phyloP scores from a whole-genome alignment of 1,140 invertebrate species.

The Zaprionus nigranus region DNA sequence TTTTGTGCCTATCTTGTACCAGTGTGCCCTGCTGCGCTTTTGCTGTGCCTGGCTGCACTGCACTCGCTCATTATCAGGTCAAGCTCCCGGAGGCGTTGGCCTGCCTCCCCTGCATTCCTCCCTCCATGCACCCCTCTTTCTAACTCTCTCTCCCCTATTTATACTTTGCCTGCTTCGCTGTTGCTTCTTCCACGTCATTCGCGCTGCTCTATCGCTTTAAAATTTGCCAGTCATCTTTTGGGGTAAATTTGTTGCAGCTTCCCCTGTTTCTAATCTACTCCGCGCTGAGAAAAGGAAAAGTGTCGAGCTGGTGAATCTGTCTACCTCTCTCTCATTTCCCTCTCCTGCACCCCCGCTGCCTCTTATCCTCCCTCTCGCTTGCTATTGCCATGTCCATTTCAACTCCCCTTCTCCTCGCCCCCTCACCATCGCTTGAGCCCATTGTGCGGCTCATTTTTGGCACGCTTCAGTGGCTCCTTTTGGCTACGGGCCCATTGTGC shows the following conservation, averaged over 20 bases:
- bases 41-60: not conserved
- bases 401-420: not conserved
- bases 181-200: conserved; percentile 5
- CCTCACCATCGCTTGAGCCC: not conserved
- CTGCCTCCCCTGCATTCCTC: not conserved
- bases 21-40: conserved; percentile 13
- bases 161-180: not conserved
- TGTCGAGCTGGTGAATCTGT: conserved; percentile 38
- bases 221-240: conserved; percentile 42
- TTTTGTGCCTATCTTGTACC: not conserved
- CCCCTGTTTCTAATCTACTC: not conserved
- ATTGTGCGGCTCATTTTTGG: conserved; percentile 23
- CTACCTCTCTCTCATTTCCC: not conserved
- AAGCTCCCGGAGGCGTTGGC: conserved; percentile 22
- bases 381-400: conserved; percentile 15
- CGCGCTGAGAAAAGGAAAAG: conserved; percentile 30
- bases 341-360: not conserved
- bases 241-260: conserved; percentile 7
- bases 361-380: not conserved
- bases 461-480: conserved; percentile 50
- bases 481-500: conserved; percentile 25
- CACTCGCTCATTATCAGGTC: conserved; percentile 44
- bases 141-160: not conserved
- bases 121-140: not conserved
- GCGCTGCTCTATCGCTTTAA: conserved; percentile 28